Evolutionary conservation across 2,113 vertebrate species (phyloP).

Genomic region (Pseudopodoces humilis): DNA sequence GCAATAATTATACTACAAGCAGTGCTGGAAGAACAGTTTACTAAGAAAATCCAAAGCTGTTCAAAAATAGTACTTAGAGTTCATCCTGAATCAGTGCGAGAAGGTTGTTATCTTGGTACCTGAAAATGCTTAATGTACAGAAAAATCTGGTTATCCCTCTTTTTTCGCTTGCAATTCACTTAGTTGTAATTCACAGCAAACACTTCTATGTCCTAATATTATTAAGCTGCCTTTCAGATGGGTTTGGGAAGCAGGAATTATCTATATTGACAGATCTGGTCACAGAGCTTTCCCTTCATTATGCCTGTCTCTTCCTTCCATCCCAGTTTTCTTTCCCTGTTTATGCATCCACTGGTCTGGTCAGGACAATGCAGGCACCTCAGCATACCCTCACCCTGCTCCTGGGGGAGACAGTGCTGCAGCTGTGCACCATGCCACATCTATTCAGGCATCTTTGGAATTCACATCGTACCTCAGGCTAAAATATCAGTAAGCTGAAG

Average conservation of each 20-base stretch:
- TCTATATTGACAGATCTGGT: background rate
- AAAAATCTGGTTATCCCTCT: background rate
- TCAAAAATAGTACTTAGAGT: background rate
- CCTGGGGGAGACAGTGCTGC: background rate
- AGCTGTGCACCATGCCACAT: background rate
- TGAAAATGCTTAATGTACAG: background rate
- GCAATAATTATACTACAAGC: conserved; percentile 10
- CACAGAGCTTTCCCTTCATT: background rate
- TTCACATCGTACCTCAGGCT: background rate
- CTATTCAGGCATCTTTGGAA: background rate
- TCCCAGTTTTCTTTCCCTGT: background rate
- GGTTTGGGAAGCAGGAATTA: background rate
- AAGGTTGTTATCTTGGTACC: background rate
- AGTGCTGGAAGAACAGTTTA: background rate
- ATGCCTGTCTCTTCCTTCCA: background rate
- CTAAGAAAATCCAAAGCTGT: conserved; percentile 1
- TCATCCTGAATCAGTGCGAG: background rate
- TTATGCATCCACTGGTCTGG: background rate
- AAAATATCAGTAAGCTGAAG: background rate
- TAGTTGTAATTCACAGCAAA: background rate
- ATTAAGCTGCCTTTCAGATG: background rate
- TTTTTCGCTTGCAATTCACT: background rate
- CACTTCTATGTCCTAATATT: background rate
- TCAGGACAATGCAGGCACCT: background rate
- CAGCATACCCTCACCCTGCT: background rate